Base-by-base conservation (phyloP, 2,797 vertebrate species). In the Gallinago stenura region DNA sequence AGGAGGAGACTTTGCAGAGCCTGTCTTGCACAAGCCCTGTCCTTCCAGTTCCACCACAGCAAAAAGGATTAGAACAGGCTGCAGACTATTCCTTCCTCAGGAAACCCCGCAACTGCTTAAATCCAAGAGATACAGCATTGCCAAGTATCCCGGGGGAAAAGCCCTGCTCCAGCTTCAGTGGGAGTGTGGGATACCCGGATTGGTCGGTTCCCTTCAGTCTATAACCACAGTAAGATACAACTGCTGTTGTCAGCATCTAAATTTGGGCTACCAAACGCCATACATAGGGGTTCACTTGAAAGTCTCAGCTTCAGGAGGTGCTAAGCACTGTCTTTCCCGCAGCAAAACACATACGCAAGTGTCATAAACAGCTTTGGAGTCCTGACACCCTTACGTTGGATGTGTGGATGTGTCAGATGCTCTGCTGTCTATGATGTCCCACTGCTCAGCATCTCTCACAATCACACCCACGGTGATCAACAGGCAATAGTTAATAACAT, bases 41-140 rank as follows among this genome's bases (percentile, higher is more conserved):
- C 78, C 83, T 68, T 46, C 46, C 60, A 41, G 64, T 35, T 83
- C 30, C 30, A 80, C 64, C 3, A 0, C 73, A 82, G 41, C 31
- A 82, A 46, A 71, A 80, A 84, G 24, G 73, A 80, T 78, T 71
- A 61, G 76, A 93, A 62, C 2, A 77, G 66, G 51, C 39, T 73
- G 56, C 18, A 65, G 45, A 75, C 20, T 48, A 17, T 35, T 83
- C 30, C 54, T 91, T 82, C 58, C 57, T 77, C n/a, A 48, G 70
- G 66, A 94, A 93, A 92, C 24, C 12, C 30, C 61, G 53, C 48
- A 56, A 28, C 5, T 91, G 25, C 60, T 75, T 75, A 72, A 93
- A 83, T 68, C 33, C 10, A 12, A 31, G 65, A 72, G 41, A 33
- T 28, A 12, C 18, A 79, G 73, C 35, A 24, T 45, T 39, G 69